Evolutionary conservation across 2,113 vertebrate genomes (phyloP), one percentile per base, ranked within the genome.

Genomic region (Callipepla californica): DNA sequence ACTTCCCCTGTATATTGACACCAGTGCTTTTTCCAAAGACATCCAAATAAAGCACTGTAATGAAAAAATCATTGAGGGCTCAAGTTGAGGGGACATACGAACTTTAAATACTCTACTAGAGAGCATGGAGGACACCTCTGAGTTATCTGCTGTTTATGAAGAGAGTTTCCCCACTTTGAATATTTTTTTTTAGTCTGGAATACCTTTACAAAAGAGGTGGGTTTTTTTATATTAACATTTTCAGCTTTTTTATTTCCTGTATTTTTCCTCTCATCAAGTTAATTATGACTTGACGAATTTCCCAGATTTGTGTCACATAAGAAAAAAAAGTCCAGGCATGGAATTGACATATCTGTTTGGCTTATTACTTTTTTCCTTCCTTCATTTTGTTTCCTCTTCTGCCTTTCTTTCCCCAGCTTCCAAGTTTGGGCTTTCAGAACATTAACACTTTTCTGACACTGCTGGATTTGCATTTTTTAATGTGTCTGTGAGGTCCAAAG

Each of bases 351-450:
- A 73, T 69, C 3, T 61, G 1, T 55, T 85, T 70, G 44, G 22
- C 17, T 63, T 55, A 8, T 8, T 72, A 7, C 2, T 40, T 58
- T 50, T 38, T 36, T 4, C 0, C 1, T 5, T 2, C 1, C 1
- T 4, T 76, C 82, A 1, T 36, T 80, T 80, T 62, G 10, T 12
- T 50, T 50, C 9, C 1, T 3, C 7, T 83, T 65, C 18, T 87
- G 8, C 8, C 16, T 65, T 72, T 55, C 6, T 69, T 86, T 36
- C 1, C 4, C 2, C 3, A 1, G 1, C 11, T 48, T 6, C 3
- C 2, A 28, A 1, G 5, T 75, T 36, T 78, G 2, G 7, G 25
- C 17, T 85, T 89, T 79, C 26, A 36, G 25, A 36, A 48, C 40
- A 25, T 38, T 23, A 14, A 25, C 28, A n/a, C 2, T 15, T 70